Evolutionary conservation across 1,140 invertebrate species (phyloP), one percentile per base, ranked within the genome.

Genomic region (Formica selysi): DNA sequence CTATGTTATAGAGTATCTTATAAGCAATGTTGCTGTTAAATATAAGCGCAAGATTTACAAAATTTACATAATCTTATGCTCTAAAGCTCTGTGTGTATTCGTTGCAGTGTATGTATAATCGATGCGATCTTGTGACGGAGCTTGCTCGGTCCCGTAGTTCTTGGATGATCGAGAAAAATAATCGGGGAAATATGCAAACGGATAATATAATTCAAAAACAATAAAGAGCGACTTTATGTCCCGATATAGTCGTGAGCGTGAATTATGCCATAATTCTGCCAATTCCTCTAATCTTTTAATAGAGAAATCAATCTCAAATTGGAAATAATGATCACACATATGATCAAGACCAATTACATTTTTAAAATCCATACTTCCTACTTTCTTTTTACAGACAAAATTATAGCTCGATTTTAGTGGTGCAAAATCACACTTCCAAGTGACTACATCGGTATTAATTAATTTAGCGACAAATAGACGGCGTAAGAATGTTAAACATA

Each of bases 1-100:
- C 38, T 76, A 76, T 59, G 38, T 22, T 22, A 22, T 22, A 22
- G 22, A 22, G 22, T 22, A 22, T 22, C 0, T 67, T 64, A 74
- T 32, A 61, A 83, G 79, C 79, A 44, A 73, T 48, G 38, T 73
- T 68, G 79, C 38, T 73, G 54, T 83, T 83, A 38, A 51, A 19
- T 29, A 41, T 36, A 83, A 83, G 79, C 68, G 26, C 22, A 22
- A 22, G 22, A 22, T 22, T 22, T 22, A 22, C 38, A 26, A 32
- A 13, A 61, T 73, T 74, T 83, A 68, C 68, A 57, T 73, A 6
- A 61, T 44, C 68, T 83, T 83, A 83, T 83, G 67, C 26, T 51
- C 13, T 83, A 83, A 83, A 83, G 79, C 79, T 83, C 68, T 83
- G 59, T 57, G 65, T 71, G 29, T 81, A 44, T 44, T 59, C 61